Base-by-base conservation (phyloP, 1,140 invertebrate genomes). In the Maconellicoccus hirsutus region DNA sequence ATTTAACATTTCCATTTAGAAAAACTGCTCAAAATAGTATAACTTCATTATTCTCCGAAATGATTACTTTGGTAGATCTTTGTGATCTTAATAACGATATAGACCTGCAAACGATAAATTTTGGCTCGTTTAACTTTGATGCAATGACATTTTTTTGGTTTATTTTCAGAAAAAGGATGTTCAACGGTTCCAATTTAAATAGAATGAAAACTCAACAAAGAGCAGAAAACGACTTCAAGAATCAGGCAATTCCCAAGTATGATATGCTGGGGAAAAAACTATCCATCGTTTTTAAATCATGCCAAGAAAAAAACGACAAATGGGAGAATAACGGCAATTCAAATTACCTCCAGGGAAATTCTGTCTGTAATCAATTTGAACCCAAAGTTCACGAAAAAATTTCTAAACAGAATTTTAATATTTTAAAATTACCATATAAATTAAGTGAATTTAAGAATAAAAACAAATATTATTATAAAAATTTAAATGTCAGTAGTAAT, bases 371-470 rank as follows among this genome's bases (percentile, higher is more conserved):
- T 19, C 3, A 66, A 23, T 25, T 23, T 66, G 61, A 23, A 25
- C 61, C 61, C 1, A 10, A 3, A 66, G 16, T 66, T 6, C 61
- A 23, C 8, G 21, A 66, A 23, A 66, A 66, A 66, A 23, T 66
- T 66, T 66, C 61, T 25, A 66, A 66, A 23, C 61, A 66, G 19
- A 66, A 66, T 66, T 66, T 66, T 23, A 66, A 66, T 66, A 66
- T 66, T 25, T 66, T 66, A 66, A 66, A 66, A 66, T 66, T 66
- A 66, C 61, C 61, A 25, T 66, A 66, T 26, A 66, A 66, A 16
- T 66, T 66, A 8, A 66, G 25, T 26, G 61, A 66, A 66, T 14
- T 66, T 8, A 66, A 66, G 25, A 26, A 23, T 66, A 66, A 66
- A 66, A 66, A 26, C 16, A 66, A 26, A 8, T 8, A 16, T 16